Percentiles rank a stretch among this genome's conserved stretches.
phyloP scores from a whole-genome alignment of 2,888 invertebrate species.

The Octonoba sinensis region DNA sequence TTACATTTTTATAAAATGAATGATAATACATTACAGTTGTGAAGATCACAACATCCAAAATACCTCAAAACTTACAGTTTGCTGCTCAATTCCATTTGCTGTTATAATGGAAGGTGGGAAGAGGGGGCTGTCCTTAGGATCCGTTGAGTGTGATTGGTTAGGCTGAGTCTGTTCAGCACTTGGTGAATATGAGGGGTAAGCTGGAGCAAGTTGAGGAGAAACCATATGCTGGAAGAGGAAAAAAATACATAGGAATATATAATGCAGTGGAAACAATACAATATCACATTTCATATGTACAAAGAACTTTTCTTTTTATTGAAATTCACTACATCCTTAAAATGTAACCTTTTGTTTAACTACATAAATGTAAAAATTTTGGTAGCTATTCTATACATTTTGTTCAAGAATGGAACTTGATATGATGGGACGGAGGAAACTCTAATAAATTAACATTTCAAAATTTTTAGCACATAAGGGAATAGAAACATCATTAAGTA shows the following conservation, averaged over 20 bases:
- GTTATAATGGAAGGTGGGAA: slow-evolving; percentile 56
- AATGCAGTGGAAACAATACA: not conserved
- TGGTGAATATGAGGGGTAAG: slow-evolving; percentile 52
- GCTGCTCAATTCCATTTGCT: slow-evolving; percentile 63
- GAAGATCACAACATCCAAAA: not conserved
- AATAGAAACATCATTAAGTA: too few species aligned
- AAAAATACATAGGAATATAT: not conserved
- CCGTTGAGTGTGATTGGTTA: slow-evolving; percentile 32
- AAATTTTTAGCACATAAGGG: too few species aligned
- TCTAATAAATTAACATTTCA: too few species aligned
- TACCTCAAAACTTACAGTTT: slow-evolving; percentile 49
- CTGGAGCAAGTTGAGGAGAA: slow-evolving; percentile 50
- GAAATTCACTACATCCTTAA: too few species aligned
- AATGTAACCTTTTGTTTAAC: too few species aligned
- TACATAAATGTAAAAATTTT: too few species aligned
- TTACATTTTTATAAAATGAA: too few species aligned
- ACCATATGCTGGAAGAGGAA: slow-evolving; percentile 57
- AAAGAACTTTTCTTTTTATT: too few species aligned
- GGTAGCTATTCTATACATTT: too few species aligned
- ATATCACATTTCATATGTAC: not conserved
- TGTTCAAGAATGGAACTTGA: too few species aligned
- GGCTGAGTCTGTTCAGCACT: slow-evolving; percentile 43
- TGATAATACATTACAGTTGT: not conserved
- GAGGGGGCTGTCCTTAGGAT: slow-evolving; percentile 47
- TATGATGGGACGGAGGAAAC: too few species aligned